Evolutionary conservation across 2,113 vertebrate genomes (phyloP).

Genomic region (Atractosteus spatula): DNA sequence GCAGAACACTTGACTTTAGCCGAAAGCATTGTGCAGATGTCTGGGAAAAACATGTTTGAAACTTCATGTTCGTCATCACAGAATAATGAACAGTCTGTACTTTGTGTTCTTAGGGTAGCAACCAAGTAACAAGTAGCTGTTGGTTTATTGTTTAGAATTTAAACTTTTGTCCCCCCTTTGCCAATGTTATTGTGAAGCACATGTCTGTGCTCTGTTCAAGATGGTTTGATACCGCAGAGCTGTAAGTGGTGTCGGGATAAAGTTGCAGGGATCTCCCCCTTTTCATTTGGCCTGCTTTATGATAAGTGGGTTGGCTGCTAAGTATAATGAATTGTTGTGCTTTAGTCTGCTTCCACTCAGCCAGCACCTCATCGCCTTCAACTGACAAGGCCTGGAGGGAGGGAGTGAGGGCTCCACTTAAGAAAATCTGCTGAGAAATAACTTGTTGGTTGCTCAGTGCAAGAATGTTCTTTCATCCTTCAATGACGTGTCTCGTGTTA

Average conservation of each 20-base stretch:
- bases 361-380: slow-evolving; percentile 20
- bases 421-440: background rate
- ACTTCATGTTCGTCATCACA: too few species aligned
- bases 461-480: background rate
- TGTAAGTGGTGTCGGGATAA: background rate
- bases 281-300: background rate
- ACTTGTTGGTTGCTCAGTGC: background rate
- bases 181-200: too few species aligned
- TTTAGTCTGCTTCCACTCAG: slow-evolving; percentile 18
- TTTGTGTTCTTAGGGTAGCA: too few species aligned
- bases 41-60: too few species aligned
- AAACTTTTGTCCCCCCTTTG: background rate
- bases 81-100: too few species aligned
- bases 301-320: background rate
- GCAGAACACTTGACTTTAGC: too few species aligned
- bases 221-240: background rate
- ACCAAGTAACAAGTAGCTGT: too few species aligned
- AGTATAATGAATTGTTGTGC: background rate
- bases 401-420: background rate
- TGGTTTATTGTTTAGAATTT: background rate
- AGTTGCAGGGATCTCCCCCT: background rate
- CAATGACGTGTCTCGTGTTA: slow-evolving; percentile 28
- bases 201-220: too few species aligned
- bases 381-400: background rate
- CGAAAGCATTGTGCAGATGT: too few species aligned